These are phyloP conservation scores for Lepeophtheirus salmonis DNA, from an alignment of 1,140 invertebrate genomes.

Conservation along the genomic window DNA sequence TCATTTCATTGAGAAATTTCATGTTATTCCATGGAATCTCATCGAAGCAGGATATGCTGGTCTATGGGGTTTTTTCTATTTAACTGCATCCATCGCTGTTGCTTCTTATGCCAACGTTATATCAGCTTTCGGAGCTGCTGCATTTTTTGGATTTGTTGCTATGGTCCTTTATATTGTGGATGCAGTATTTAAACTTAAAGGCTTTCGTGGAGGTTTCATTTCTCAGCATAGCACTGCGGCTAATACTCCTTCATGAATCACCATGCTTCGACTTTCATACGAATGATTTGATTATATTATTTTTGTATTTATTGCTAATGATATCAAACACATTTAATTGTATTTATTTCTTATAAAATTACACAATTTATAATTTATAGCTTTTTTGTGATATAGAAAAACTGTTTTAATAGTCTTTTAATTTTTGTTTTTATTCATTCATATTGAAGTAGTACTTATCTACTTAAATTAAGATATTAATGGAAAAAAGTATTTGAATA, in stretches of 20 bases:
- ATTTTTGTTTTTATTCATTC: too few relatives aligned
- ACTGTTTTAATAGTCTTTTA: too few relatives aligned
- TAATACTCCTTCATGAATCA: not conserved
- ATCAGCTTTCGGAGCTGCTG: conserved; percentile 39
- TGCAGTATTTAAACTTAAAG: conserved; percentile 50
- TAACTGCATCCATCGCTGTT: conserved; percentile 44
- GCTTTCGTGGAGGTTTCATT: conserved; percentile 39
- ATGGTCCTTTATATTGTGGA: conserved; percentile 56
- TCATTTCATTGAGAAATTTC: conserved; percentile 62
- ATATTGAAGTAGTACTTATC: too few relatives aligned
- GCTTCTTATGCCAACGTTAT: conserved; percentile 31
- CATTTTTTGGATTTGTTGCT: conserved; percentile 58
- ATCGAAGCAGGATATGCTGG: conserved; percentile 54
- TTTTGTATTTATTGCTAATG: not conserved
- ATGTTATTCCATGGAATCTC: conserved; percentile 65
- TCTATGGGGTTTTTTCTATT: conserved; percentile 46
- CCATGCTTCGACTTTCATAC: too few relatives aligned
- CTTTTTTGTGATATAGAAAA: too few relatives aligned
- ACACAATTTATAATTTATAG: not conserved
- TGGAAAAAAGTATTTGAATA: too few relatives aligned
- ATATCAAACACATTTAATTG: not conserved
- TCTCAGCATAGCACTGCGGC: conserved; percentile 37
- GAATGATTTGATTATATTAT: too few relatives aligned
- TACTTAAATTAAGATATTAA: too few relatives aligned
- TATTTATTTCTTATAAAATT: not conserved